These are phyloP conservation scores for Pammene fasciana DNA, from an alignment of 2,888 invertebrate genomes.

Conservation along the genomic window DNA sequence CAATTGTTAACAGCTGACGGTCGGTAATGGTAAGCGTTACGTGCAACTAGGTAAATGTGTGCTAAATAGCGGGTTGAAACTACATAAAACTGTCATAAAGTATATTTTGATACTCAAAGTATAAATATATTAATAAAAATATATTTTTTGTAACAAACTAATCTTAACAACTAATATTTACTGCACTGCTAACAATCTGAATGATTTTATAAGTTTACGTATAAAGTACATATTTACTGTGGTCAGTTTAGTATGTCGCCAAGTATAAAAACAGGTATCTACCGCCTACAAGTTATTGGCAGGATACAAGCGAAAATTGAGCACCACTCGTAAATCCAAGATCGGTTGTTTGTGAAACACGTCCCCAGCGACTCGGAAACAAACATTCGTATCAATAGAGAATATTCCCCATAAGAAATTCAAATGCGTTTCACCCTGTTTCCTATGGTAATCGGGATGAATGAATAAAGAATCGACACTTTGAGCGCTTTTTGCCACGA, in stretches of 20 bases:
- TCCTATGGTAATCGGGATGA: conserved; percentile 68
- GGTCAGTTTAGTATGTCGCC: too few relatives aligned
- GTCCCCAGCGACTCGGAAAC: conserved; percentile 63
- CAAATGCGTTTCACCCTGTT: conserved; percentile 66
- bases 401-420: conserved; percentile 67
- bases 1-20: background rate
- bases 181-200: too few relatives aligned
- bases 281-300: background rate
- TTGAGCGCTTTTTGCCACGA: conserved; percentile 49
- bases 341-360: conserved; percentile 56
- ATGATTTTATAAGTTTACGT: too few relatives aligned
- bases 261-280: too few relatives aligned
- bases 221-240: too few relatives aligned
- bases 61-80: too few relatives aligned
- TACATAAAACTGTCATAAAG: too few relatives aligned
- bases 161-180: too few relatives aligned
- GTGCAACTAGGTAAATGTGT: too few relatives aligned
- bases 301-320: conserved; percentile 31
- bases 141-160: too few relatives aligned
- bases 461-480: conserved; percentile 70
- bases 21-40: background rate
- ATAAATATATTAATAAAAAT: too few relatives aligned
- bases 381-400: conserved; percentile 68
- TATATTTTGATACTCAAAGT: too few relatives aligned
- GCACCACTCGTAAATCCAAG: conserved; percentile 50